Evolutionary conservation across 2,797 vertebrate genomes (phyloP).

Genomic region (Xenopus petersii): DNA sequence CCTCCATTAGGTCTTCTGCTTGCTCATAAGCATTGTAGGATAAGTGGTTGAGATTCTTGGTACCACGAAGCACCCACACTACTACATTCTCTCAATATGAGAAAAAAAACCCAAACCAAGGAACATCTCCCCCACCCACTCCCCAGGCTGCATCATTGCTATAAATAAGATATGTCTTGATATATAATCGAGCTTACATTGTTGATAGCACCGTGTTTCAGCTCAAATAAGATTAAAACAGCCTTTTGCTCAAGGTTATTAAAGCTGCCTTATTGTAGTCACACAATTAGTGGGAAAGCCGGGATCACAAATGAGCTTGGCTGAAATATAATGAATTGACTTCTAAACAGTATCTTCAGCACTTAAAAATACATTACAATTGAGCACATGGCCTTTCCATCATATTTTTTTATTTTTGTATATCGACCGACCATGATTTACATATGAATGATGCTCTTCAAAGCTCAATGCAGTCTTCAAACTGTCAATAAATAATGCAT

Average conservation of each 20-base stretch:
- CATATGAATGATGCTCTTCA: slow-evolving; percentile 33
- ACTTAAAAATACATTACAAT: slow-evolving; percentile 9
- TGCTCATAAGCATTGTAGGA: no score
- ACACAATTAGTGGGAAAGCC: slow-evolving; percentile 10
- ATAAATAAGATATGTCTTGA: no score
- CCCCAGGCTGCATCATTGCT: no score
- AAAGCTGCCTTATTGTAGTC: background rate
- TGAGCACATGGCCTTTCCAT: slow-evolving; percentile 2
- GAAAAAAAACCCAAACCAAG: no score
- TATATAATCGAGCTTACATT: no score
- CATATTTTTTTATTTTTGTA: slow-evolving; percentile 18
- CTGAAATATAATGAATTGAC: slow-evolving; percentile 32
- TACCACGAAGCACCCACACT: no score
- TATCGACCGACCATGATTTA: slow-evolving; percentile 32
- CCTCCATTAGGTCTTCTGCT: no score
- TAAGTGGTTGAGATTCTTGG: no score
- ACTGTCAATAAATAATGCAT: slow-evolving; percentile 24
- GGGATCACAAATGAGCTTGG: slow-evolving; percentile 9
- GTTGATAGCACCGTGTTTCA: no score
- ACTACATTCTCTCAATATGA: no score
- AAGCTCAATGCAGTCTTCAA: slow-evolving; percentile 17
- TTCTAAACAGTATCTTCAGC: slow-evolving; percentile 20
- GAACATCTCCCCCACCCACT: no score
- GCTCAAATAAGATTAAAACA: slow-evolving; percentile 3
- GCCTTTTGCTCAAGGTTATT: slow-evolving; percentile 37